Base-by-base conservation (phyloP, 2,797 vertebrate genomes). In the Philypnodon macrostomus region DNA sequence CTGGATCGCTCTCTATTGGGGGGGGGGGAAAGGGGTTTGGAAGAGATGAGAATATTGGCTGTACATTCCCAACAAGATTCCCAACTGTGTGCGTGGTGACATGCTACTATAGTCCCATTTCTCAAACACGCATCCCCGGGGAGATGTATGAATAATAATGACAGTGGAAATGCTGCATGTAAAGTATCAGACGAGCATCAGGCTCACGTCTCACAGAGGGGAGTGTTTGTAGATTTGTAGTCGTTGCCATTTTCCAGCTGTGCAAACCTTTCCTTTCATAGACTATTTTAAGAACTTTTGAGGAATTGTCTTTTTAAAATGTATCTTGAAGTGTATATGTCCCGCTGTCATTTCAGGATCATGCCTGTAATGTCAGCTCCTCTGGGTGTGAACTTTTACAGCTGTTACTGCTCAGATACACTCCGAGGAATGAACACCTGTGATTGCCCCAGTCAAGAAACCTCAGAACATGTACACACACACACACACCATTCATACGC, bases 341-440 rank as follows among this genome's bases (percentile, higher is more conserved):
- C 57, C 70, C 77, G 80, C 80, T 81, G 80, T 79, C 70, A 64
- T 47, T 49, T 76, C 48, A 59, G 47, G 66, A 48, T 73, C 54
- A 54, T 58, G 67, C 59, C 65, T 68, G 60, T 62, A 58, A 62
- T 48, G 57, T 73, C 70, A 70, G 47, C 63, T n/a, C n/a, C n/a
- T n/a, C 57, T 41, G 7, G 51, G 62, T 36, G 57, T 46, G 16
- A 4, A 18, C 24, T 10, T 63, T 75, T 58, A 53, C 29, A 77
- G 77, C 81, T 83, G 81, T 58, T 77, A 76, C 75, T 75, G 78
- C 70, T 83, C 60, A 69, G 73, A 80, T 74, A 54, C 54, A 69
- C 80, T 36, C 27, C 33, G 52, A 76, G 70, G 79, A 79, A 79
- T 70, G 76, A 80, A 76, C 88, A 87, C 84, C 86, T 88, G 85